Base-by-base conservation (phyloP, 2,888 invertebrate genomes). In the Lycaena phlaeas region DNA sequence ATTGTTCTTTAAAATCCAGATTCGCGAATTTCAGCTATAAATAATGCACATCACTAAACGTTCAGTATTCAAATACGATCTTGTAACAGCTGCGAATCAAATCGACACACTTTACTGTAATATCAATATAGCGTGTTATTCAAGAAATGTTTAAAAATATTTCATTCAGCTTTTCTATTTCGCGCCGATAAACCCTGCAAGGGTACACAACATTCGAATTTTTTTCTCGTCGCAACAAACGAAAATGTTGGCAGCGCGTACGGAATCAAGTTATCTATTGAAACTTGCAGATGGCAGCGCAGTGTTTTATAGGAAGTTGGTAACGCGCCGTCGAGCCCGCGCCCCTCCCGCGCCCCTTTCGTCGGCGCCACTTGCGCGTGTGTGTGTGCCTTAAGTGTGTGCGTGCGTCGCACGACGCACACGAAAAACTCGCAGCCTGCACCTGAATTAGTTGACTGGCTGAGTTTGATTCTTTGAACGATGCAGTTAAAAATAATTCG, bases 261-360 rank as follows among this genome's bases (percentile, higher is more conserved):
- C 70, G 64, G 69, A 66, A 64, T 70, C 78, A 71, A 78, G 82
- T 84, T 84, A 74, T 74, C 75, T 75, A 82, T 82, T 81, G 74
- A 78, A 81, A 79, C 82, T 74, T 76, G 77, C 74, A 84, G 84
- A 84, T 79, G 84, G 81, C 84, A 72, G 79, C 70, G 75, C 69
- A 65, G 73, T 76, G 67, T 79, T 82, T 74, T 84, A 84, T 84
- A 74, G 68, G 59, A 69, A 64, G 73, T 64, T 66, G 68, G 59
- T 59, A 57, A 61, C 56, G 58, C 50, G 57, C 49, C 59, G 62
- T 52, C 62, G 61, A 56, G 62, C 55, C 45, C 57, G 52, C 48
- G 56, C 52, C 44, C 54, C 46, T 51, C 49, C 52, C 44, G 50
- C 56, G 57, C 57, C 52, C 43, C 45, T 51, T 42, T 56, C 11